Conservation (phyloP, 2,113 vertebrate genomes). For the Indri indri region DNA sequence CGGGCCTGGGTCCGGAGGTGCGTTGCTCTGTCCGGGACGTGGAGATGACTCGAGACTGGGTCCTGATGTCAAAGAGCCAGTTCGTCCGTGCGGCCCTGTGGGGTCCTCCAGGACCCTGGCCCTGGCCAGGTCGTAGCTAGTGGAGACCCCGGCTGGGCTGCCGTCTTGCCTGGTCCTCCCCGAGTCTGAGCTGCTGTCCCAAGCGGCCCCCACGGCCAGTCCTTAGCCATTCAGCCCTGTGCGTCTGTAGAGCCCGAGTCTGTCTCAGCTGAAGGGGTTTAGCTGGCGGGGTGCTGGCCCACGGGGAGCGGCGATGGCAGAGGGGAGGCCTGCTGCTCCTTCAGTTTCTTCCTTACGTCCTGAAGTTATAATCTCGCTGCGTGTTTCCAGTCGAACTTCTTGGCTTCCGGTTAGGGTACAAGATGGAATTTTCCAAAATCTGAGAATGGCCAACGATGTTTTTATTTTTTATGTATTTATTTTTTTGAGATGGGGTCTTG, state of each 20-base stretch:
- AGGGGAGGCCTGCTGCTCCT: background rate
- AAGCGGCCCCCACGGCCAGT: background rate
- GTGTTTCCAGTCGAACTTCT: background rate
- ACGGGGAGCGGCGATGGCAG: too few relatives aligned
- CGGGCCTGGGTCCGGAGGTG: background rate
- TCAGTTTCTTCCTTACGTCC: background rate
- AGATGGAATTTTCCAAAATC: background rate
- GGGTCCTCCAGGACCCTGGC: background rate
- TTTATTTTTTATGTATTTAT: too few relatives aligned
- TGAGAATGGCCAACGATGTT: too few relatives aligned
- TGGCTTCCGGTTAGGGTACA: background rate
- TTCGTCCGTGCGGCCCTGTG: background rate
- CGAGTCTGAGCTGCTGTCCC: accelerated
- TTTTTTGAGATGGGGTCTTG: too few relatives aligned
- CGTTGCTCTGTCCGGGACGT: background rate
- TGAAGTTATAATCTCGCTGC: accelerated
- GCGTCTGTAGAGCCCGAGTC: background rate
- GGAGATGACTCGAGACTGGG: background rate
- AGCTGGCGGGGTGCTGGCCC: too few relatives aligned
- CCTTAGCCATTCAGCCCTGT: background rate
- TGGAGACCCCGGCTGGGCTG: background rate
- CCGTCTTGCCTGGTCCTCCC: background rate
- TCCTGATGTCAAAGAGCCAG: background rate
- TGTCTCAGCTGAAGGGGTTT: background rate
- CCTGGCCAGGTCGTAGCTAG: too few relatives aligned